Evolutionary conservation across 2,888 invertebrate genomes (phyloP), one percentile per base, ranked within the genome.

Genomic region (Agrotis segetum): DNA sequence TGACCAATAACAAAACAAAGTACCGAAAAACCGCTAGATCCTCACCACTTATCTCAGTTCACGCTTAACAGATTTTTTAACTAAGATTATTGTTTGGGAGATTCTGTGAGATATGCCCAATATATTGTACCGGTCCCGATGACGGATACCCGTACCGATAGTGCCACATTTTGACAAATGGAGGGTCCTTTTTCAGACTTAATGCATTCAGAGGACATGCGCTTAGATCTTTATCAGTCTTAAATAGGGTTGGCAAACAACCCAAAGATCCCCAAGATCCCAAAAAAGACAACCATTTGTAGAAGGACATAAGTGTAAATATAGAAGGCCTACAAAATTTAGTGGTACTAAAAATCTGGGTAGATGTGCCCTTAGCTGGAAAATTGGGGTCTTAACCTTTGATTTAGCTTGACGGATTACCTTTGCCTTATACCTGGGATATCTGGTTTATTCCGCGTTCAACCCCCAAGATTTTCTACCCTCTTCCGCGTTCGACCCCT

Each of bases 141-240:
- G 95, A 95, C 94, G 95, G 95, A 95, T 95, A 90, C 91, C 88
- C 85, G 83, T 87, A 83, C 88, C 82, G 95, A 96, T 96, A 95
- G 90, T 91, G 92, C 92, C 94, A 92, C 87, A 87, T 91, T 95
- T 95, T 96, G 96, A 96, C 95, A 95, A 96, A 96, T 96, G 90
- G 93, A 79, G 77, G 91, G 91, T 90, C 94, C 92, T 93, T 93
- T 92, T 92, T 92, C 90, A 90, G 90, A 86, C 90, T 91, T 91
- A 92, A 92, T 91, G 90, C 90, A 88, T 88, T 88, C 82, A 79
- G 82, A 87, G 83, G 88, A 88, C 90, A 84, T 93, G 92, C 91
- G 91, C 89, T 92, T 92, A 92, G 94, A 93, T 94, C 74, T 74
- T 93, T 88, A 90, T 91, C 85, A 68, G 60, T 17, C 44, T 70